Conservation (phyloP, 2,797 vertebrate genomes). For the Pyrocephalus nanus region DNA sequence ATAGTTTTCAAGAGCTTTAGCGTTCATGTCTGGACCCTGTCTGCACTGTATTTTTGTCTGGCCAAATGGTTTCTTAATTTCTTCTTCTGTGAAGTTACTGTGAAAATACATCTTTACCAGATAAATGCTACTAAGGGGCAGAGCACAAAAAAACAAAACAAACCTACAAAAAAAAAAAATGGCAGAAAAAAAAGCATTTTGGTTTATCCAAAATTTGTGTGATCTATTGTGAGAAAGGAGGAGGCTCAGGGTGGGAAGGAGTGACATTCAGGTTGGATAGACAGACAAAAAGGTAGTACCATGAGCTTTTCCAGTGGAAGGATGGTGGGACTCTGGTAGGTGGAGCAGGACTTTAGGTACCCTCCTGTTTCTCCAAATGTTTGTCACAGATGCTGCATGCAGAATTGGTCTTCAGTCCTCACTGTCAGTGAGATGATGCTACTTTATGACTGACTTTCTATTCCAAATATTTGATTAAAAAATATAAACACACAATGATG, state of each 20-base stretch:
- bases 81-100: not conserved
- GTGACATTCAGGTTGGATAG: not conserved
- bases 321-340: not conserved
- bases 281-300: not conserved
- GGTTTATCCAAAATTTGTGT: not conserved
- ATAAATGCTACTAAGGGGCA: not conserved
- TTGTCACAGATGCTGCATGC: not conserved
- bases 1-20: conserved; percentile 48
- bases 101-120: not conserved
- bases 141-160: not conserved
- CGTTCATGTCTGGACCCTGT: not conserved
- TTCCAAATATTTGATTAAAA: not conserved
- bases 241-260: not conserved
- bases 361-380: not conserved
- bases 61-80: not conserved
- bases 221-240: not conserved
- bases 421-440: not conserved
- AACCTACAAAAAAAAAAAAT: not conserved
- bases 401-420: not conserved
- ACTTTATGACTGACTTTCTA: not conserved
- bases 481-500: not conserved
- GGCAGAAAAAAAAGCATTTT: not conserved
- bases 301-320: not conserved
- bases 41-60: not conserved
- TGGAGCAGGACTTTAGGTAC: not conserved